Percentiles rank a stretch among this genome's conserved stretches.
Evolutionary conservation across 2,888 invertebrate genomes (phyloP).

Genomic region (Drosophila niveifrons): DNA sequence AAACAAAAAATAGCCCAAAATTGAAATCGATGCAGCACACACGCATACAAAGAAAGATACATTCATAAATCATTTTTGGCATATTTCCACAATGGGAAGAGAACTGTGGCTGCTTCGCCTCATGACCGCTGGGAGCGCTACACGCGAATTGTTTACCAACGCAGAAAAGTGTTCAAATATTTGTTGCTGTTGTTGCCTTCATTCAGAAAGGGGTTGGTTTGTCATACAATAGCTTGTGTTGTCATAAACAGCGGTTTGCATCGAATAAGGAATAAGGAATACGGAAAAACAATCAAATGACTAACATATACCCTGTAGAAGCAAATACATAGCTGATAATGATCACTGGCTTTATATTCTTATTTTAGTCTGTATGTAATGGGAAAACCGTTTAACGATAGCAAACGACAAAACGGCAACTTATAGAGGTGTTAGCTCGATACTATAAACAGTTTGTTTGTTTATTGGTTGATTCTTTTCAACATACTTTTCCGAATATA

Average conservation of each 20-base stretch:
- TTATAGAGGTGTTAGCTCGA: too few species aligned
- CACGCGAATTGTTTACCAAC: slow-evolving; percentile 64
- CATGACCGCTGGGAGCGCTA: slow-evolving; percentile 44
- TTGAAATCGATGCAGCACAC: slow-evolving; percentile 64
- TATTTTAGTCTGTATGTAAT: not conserved
- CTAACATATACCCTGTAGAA: slow-evolving; percentile 7
- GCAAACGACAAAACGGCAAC: not conserved
- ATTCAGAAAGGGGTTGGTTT: slow-evolving; percentile 15
- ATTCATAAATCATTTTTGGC: slow-evolving; percentile 76
- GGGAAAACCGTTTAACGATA: not conserved
- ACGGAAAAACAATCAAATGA: slow-evolving; percentile 2
- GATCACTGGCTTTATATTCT: not conserved
- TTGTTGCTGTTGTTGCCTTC: slow-evolving; percentile 43
- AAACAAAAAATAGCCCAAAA: slow-evolving; percentile 36
- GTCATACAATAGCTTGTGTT: slow-evolving; percentile 65
- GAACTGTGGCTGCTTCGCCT: slow-evolving; percentile 21
- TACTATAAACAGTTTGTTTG: not conserved
- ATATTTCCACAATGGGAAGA: slow-evolving; percentile 32
- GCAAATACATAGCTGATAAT: not conserved
- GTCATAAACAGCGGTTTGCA: slow-evolving; percentile 35
- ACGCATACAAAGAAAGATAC: slow-evolving; percentile 17
- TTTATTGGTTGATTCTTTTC: not conserved
- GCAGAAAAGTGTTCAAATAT: slow-evolving; percentile 73
- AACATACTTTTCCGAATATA: not conserved
- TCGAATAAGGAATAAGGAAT: too few species aligned